Evolutionary conservation across 2,113 vertebrate genomes (phyloP).

Genomic region (Grammomys surdaster): DNA sequence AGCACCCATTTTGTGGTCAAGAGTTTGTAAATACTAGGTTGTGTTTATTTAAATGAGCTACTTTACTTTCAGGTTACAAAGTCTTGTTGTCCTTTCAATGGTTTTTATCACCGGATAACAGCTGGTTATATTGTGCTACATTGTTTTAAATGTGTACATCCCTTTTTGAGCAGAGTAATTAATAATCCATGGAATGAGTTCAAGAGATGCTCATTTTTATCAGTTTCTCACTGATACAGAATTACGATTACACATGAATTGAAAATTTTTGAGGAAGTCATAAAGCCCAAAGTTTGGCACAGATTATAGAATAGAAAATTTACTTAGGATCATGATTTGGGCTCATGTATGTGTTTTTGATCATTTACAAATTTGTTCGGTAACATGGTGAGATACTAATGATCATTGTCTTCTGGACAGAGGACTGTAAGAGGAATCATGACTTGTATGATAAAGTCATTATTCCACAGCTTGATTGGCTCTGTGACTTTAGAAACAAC

Average conservation of each 20-base stretch:
- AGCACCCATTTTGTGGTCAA: background rate
- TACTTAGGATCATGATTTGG: background rate
- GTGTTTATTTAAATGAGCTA: background rate
- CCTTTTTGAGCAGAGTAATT: background rate
- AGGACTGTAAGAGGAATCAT: background rate
- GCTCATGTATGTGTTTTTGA: background rate
- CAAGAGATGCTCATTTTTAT: background rate
- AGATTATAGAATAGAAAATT: background rate
- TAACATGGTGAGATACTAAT: background rate
- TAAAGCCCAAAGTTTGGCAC: background rate
- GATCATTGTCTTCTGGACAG: background rate
- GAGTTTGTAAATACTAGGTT: background rate
- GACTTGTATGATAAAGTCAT: background rate
- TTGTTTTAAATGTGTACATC: background rate
- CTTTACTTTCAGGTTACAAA: background rate
- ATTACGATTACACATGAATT: background rate
- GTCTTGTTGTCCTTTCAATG: background rate
- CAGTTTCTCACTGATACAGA: background rate
- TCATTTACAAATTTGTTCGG: background rate
- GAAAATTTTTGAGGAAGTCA: slow-evolving; percentile 8
- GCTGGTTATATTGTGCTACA: background rate
- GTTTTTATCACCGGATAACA: background rate
- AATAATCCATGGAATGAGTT: background rate
- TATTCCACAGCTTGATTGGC: background rate
- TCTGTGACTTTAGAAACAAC: background rate